Evolutionary conservation across 2,888 invertebrate species (phyloP), one percentile per base, ranked within the genome.

Genomic region (Xylota sylvarum): DNA sequence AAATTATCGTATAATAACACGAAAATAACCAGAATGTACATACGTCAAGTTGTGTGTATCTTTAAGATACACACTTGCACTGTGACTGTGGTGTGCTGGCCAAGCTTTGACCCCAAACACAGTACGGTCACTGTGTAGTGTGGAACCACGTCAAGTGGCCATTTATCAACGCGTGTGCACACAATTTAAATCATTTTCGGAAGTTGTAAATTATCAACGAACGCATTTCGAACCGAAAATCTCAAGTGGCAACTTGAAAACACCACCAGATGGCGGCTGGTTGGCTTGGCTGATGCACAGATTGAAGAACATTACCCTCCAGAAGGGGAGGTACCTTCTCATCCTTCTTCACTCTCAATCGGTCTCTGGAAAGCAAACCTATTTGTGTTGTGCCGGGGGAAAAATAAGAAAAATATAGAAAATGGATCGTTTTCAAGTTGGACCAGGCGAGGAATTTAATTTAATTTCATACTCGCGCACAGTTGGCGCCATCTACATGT

Each of bases 171-270:
- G 80, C 84, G 64, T 74, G 84, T 73, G 69, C 50, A 55, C 60
- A 72, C 56, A 50, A 58, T 83, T 65, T 35, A 73, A 83, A 83
- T 78, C 43, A 73, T 72, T 79, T 74, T 79, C 85, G 85, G 85
- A 85, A 85, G 85, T 65, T 80, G 80, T 85, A 85, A 85, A 85
- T 85, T 77, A 86, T 72, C 76, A 80, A 50, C 56, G 14, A 80
- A 69, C 27, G 56, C 46, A 81, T 67, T 85, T 37, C 62, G 56
- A 7, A 55, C 50, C 77, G 35, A 72, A 79, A 79, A 69, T 77
- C 85, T 77, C 82, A 82, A 86, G 77, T 76, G 77, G 67, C 52
- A 30, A 67, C 58, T 85, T 74, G 50, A 73, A 62, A 55, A 67
- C 60, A 67, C 79, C 48, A 80, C 56, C 67, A 79, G 78, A 79